These are phyloP conservation scores for Patella caerulea DNA, from an alignment of 2,888 invertebrate species.

Conservation along the genomic window DNA sequence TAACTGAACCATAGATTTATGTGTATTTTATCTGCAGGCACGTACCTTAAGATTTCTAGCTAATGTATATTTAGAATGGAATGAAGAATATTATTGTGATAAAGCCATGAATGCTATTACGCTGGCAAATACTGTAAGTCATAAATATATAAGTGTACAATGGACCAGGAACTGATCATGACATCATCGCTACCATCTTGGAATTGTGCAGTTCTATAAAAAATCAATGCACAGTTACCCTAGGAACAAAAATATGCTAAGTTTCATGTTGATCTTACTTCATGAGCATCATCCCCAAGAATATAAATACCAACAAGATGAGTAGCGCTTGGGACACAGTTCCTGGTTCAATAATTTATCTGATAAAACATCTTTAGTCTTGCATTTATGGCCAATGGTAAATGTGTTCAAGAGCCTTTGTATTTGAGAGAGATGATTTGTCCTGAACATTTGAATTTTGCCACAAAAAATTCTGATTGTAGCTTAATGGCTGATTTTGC, in stretches of 20 bases:
- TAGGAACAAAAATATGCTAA: too few species aligned
- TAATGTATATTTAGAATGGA: slow-evolving; percentile 62
- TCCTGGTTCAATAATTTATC: background rate
- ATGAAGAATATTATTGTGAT: slow-evolving; percentile 49
- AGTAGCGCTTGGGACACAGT: too few species aligned
- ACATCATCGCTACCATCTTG: too few species aligned
- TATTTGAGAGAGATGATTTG: too few species aligned
- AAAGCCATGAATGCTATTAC: slow-evolving; percentile 66
- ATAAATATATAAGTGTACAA: background rate
- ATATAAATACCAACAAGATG: background rate
- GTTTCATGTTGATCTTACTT: too few species aligned
- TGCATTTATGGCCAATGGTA: background rate
- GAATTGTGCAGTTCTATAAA: too few species aligned
- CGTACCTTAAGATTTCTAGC: slow-evolving; percentile 64
- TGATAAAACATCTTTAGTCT: background rate
- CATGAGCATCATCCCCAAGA: background rate
- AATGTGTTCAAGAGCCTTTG: too few species aligned
- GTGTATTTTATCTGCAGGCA: slow-evolving; percentile 47
- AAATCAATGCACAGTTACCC: background rate
- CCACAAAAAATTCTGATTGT: too few species aligned
- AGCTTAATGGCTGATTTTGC: too few species aligned
- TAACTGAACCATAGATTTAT: background rate
- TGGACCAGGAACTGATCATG: too few species aligned
- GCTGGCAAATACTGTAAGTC: slow-evolving; percentile 63
- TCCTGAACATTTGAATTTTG: too few species aligned